phyloP scores from a whole-genome alignment of 2,888 invertebrate genomes.

The Erebia aethiops region DNA sequence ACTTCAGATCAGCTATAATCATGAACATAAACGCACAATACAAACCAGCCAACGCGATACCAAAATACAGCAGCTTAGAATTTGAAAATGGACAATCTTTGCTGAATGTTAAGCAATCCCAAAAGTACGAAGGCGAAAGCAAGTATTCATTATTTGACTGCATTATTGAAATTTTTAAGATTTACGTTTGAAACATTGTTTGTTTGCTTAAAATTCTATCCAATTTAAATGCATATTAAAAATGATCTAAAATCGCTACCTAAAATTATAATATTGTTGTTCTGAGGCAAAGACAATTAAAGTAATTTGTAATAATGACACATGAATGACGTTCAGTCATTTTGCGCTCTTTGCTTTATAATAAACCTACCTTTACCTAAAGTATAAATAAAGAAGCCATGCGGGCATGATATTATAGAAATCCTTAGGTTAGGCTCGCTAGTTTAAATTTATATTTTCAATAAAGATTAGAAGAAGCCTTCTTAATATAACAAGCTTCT shows the following conservation, averaged over 20 bases:
- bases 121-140: constrained; percentile 60
- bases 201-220: neutral
- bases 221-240: neutral
- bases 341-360: too few species aligned
- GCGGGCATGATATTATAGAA: too few species aligned
- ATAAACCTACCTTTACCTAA: too few species aligned
- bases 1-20: constrained; percentile 60
- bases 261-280: neutral
- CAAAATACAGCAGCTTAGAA: constrained; percentile 63
- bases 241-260: neutral
- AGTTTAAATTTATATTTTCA: too few species aligned
- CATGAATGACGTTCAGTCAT: too few species aligned
- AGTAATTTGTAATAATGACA: neutral
- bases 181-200: constrained; percentile 16
- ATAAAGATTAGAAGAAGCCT: too few species aligned
- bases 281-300: neutral
- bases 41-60: constrained; percentile 53
- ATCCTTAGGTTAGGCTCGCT: too few species aligned
- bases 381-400: too few species aligned
- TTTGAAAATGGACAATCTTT: constrained; percentile 65
- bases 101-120: constrained; percentile 63
- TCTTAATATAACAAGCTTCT: too few species aligned
- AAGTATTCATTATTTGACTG: constrained; percentile 42
- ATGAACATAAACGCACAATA: constrained; percentile 59
- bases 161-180: constrained; percentile 44